phyloP scores from a whole-genome alignment of 2,113 vertebrate species.

The Recurvirostra avosetta region DNA sequence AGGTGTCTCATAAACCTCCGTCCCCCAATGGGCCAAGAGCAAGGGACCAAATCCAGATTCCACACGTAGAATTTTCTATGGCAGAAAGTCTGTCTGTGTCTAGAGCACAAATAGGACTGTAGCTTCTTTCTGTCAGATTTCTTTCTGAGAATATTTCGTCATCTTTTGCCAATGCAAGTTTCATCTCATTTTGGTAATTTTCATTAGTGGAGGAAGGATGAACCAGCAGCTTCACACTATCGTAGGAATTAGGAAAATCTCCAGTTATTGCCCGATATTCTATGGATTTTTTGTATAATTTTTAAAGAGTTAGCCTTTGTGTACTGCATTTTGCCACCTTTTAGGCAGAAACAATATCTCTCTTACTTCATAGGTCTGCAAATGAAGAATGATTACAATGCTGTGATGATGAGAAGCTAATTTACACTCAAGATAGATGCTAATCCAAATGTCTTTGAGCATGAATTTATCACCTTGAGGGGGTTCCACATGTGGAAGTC shows the following conservation, averaged over 20 bases:
- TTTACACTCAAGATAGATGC: neutral
- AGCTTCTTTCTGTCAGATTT: neutral
- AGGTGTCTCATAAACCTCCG: neutral
- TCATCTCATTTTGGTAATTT: neutral
- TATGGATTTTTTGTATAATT: neutral
- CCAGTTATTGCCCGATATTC: neutral
- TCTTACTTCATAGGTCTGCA: neutral
- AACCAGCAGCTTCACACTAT: neutral
- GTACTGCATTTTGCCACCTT: neutral
- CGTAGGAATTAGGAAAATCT: neutral
- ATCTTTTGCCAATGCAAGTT: neutral
- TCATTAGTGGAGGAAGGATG: neutral
- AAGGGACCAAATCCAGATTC: neutral
- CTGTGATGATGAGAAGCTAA: neutral
- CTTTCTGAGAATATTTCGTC: neutral
- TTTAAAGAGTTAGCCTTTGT: neutral
- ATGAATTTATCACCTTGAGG: neutral
- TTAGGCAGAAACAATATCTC: neutral
- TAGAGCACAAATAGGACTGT: neutral
- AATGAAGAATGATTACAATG: neutral
- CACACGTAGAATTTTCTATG: neutral
- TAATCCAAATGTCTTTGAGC: neutral
- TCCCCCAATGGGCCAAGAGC: neutral
- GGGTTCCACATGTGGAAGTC: neutral
- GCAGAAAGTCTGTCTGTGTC: neutral